Base-by-base conservation (phyloP, 2,888 invertebrate genomes). In the Coleophora deauratella region DNA sequence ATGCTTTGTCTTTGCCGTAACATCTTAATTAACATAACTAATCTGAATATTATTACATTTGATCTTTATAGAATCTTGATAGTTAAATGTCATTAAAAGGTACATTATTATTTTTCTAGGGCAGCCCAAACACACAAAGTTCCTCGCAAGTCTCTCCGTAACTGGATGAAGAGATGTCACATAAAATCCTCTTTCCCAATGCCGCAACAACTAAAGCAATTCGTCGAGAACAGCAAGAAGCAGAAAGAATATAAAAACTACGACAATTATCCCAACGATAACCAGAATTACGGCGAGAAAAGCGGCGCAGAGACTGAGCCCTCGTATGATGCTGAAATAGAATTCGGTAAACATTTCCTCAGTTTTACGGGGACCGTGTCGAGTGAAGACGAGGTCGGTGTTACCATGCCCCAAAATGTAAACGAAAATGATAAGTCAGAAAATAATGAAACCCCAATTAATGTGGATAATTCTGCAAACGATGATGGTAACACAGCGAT, bases 111-210 rank as follows among this genome's bases (percentile, higher is more conserved):
- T n/a, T n/a, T n/a, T n/a, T n/a, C n/a, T 70, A 88, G 89, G 52
- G 88, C 89, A 43, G 88, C 89, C 1, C 88, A 88, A 57, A 87
- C 88, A 0, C 88, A 88, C 63, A 87, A 87, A 52, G 88, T 89
- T 0, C 89, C 89, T 0, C 70, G 89, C 12, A 89, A 89, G 42
- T 89, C 89, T 0, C 72, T 89, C 0, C 76, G 89, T 2, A 89
- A 89, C 64, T 89, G 89, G 88, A 89, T 89, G 89, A 89, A 89
- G 50, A 70, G 89, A 0, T 88, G 88, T 59, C 87, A 88, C 65
- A 88, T 88, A 10, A 88, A 88, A 43, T 88, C 88, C 0, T 87
- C 87, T 1, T 88, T 86, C 63, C 88, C 88, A 0, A 88, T 88
- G 88, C 88, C 88, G 1, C 86, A 87, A 32, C 88, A 88, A 44